phyloP scores from a whole-genome alignment of 2,888 invertebrate genomes.

The Erynnis tages region DNA sequence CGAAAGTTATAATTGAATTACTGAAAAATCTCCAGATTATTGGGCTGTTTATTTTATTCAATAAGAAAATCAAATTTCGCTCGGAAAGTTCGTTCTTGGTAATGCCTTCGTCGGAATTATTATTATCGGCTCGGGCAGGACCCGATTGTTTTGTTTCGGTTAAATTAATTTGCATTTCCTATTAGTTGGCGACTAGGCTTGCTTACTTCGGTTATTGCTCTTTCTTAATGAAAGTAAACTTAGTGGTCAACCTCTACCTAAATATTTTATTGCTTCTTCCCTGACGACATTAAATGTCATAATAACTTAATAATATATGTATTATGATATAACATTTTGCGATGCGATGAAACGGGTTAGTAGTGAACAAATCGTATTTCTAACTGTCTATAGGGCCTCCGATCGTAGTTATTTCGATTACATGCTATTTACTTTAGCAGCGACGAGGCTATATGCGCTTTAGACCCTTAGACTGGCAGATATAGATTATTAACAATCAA shows the following conservation, averaged over 20 bases:
- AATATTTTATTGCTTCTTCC: slow-evolving; percentile 5
- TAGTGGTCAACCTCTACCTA: slow-evolving; percentile 1
- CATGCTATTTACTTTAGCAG: no score
- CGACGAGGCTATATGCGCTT: no score
- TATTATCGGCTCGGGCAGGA: slow-evolving; percentile 22
- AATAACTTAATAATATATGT: no score
- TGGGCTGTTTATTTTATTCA: slow-evolving; percentile 20
- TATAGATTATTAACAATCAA: no score
- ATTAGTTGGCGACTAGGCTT: slow-evolving; percentile 22
- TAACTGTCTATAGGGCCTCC: no score
- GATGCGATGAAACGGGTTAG: no score
- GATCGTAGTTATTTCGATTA: no score
- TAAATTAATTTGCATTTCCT: slow-evolving; percentile 27
- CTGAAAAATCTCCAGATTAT: slow-evolving; percentile 10
- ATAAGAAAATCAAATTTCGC: slow-evolving; percentile 21
- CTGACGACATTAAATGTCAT: background rate
- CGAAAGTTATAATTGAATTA: slow-evolving; percentile 18
- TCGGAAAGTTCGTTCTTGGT: slow-evolving; percentile 14
- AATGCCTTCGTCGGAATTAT: slow-evolving; percentile 14
- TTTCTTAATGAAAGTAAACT: slow-evolving; percentile 6
- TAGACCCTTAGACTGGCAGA: no score
- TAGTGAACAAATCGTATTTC: no score
- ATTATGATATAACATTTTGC: no score
- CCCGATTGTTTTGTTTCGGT: slow-evolving; percentile 21
- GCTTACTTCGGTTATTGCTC: slow-evolving; percentile 21